Conservation (phyloP, 2,888 invertebrate genomes). For the Lasioglossum pauxillum region DNA sequence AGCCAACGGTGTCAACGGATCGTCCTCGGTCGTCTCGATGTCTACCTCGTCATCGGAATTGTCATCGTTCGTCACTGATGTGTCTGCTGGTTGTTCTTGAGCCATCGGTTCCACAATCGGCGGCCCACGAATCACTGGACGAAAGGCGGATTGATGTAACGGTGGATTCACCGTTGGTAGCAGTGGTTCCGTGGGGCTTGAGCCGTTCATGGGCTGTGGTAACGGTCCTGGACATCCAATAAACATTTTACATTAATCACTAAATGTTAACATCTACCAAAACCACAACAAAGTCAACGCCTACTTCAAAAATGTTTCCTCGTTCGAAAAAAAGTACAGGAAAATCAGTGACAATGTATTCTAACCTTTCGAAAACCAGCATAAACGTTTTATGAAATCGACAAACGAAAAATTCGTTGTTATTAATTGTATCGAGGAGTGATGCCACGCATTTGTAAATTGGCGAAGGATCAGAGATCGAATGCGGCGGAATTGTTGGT, state of each 20-base stretch:
- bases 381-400: background rate
- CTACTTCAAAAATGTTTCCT: background rate
- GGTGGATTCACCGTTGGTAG: conserved; percentile 78
- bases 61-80: conserved; percentile 85
- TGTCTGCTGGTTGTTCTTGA: conserved; percentile 76
- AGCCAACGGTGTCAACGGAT: conserved; percentile 82
- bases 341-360: background rate
- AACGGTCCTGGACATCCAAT: conserved; percentile 77
- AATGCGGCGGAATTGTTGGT: background rate
- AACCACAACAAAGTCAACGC: background rate
- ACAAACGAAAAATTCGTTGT: background rate
- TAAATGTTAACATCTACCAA: background rate
- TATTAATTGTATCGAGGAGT: background rate
- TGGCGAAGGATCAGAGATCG: background rate
- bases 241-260: background rate
- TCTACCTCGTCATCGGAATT: conserved; percentile 94
- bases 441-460: background rate
- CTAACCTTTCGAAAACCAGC: background rate
- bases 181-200: conserved; percentile 78
- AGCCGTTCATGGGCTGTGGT: conserved; percentile 84
- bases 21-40: conserved; percentile 94
- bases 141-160: conserved; percentile 87
- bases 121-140: conserved; percentile 85
- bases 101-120: conserved; percentile 77
- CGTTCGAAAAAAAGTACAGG: no score